These are phyloP conservation scores for Pseudorhiza aurosa DNA, from an alignment of 30 jellyfish, hydroid and myxozoan species.

Conservation along the genomic window DNA sequence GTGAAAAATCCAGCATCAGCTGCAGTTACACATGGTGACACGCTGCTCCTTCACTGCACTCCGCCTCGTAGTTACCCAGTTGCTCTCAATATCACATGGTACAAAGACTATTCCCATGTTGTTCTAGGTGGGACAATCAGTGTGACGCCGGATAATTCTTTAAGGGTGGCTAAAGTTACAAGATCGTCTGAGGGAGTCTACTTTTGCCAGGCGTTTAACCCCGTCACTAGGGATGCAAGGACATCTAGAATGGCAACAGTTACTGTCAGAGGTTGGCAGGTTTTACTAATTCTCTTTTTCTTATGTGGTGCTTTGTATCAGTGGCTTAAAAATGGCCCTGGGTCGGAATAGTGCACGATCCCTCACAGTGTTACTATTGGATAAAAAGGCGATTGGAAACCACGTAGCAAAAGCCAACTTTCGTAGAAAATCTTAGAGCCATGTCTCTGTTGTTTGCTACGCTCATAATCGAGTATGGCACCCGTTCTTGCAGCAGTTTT, in stretches of 20 bases:
- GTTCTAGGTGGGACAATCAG: neutral
- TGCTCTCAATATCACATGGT: constrained; percentile 50
- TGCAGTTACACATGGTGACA: constrained; percentile 16
- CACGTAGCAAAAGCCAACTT: too few species aligned
- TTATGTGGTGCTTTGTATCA: too few species aligned
- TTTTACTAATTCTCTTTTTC: too few species aligned
- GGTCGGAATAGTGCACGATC: too few species aligned
- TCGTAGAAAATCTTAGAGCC: too few species aligned
- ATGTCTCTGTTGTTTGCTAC: too few species aligned
- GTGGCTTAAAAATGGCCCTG: too few species aligned
- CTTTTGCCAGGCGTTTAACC: constrained; percentile 69
- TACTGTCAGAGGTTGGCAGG: constrained; percentile 71
- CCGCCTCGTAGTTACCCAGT: constrained; percentile 79
- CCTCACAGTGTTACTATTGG: too few species aligned
- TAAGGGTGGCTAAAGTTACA: constrained; percentile 14
- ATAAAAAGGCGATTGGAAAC: too few species aligned
- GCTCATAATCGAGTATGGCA: too few species aligned
- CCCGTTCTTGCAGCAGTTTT: too few species aligned
- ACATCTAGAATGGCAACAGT: constrained; percentile 68
- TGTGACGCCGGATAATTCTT: constrained; percentile 28
- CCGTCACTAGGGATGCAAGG: constrained; percentile 54
- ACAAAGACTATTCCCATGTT: constrained; percentile 15
- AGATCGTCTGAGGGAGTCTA: constrained; percentile 45
- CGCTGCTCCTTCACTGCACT: constrained; percentile 47
- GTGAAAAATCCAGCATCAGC: constrained; percentile 38